Conservation (phyloP, 1,140 invertebrate genomes). For the Camponotus floridanus region DNA sequence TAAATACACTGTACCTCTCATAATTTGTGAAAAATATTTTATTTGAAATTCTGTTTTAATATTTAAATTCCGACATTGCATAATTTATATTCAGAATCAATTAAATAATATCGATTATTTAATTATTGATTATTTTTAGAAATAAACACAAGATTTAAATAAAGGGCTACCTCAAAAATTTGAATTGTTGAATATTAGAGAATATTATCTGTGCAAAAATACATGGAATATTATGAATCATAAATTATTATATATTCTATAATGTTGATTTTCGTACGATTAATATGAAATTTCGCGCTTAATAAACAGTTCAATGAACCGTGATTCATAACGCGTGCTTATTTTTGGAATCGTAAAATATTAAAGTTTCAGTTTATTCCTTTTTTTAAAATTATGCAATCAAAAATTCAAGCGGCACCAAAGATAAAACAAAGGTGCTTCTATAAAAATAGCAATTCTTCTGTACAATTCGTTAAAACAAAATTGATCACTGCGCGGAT, state of each 20-base stretch:
- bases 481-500: background rate
- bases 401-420: constrained; percentile 1
- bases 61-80: background rate
- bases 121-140: background rate
- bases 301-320: background rate
- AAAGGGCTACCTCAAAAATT: background rate
- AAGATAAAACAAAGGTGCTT: background rate
- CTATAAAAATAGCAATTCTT: constrained; percentile 13
- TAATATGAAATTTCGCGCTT: background rate
- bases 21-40: background rate
- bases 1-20: background rate
- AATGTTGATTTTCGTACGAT: background rate
- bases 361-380: constrained; percentile 2
- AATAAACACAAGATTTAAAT: background rate
- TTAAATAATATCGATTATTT: background rate
- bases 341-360: background rate
- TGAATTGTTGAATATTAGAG: background rate
- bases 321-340: background rate
- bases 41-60: background rate
- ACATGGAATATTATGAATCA: too few relatives aligned
- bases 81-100: background rate
- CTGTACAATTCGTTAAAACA: constrained; percentile 15
- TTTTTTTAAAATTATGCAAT: background rate
- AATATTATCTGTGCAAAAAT: background rate
- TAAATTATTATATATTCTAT: background rate